Percentiles rank a stretch among this genome's conserved stretches.
Conservation (phyloP, 2,888 invertebrate species). For the Incurvaria masculella region DNA sequence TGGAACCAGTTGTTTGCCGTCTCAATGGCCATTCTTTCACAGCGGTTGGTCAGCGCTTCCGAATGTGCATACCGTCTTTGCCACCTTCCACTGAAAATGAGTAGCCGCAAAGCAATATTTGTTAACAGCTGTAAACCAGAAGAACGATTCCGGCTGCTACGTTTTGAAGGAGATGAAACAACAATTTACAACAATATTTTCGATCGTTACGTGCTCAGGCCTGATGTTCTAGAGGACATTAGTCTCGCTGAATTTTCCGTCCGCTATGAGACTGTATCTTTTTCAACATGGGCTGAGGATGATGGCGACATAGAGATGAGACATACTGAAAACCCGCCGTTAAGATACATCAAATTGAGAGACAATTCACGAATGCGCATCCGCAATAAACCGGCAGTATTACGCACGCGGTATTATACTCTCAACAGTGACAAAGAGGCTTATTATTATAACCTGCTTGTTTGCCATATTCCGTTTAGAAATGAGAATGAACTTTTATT, state of each 20-base stretch:
- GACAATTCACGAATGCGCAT: constrained; percentile 20
- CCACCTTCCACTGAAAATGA: constrained; percentile 20
- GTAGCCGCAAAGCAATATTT: constrained; percentile 20
- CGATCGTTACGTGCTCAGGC: constrained; percentile 17
- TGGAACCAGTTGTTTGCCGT: constrained; percentile 10
- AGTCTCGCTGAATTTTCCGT: constrained; percentile 22
- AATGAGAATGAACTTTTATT: constrained; percentile 3
- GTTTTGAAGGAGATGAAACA: constrained; percentile 19
- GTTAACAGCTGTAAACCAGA: constrained; percentile 21
- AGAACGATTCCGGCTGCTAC: constrained; percentile 21
- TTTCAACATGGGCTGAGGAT: constrained; percentile 15
- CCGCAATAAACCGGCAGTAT: constrained; percentile 21
- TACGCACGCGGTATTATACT: constrained; percentile 21
- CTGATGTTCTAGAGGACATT: constrained; percentile 16
- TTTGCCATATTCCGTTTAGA: constrained; percentile 9
- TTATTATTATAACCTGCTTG: constrained; percentile 5
- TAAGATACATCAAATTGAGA: constrained; percentile 16
- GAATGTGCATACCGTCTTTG: constrained; percentile 23
- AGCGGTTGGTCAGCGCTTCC: constrained; percentile 20
- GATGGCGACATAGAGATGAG: constrained; percentile 18
- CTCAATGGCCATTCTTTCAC: constrained; percentile 19
- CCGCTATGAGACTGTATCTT: constrained; percentile 18
- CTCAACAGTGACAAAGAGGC: constrained; percentile 17
- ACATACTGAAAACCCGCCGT: constrained; percentile 11
- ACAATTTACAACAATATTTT: constrained; percentile 19